phyloP scores from a whole-genome alignment of 2,113 vertebrate genomes.

The Ceratotherium simum region DNA sequence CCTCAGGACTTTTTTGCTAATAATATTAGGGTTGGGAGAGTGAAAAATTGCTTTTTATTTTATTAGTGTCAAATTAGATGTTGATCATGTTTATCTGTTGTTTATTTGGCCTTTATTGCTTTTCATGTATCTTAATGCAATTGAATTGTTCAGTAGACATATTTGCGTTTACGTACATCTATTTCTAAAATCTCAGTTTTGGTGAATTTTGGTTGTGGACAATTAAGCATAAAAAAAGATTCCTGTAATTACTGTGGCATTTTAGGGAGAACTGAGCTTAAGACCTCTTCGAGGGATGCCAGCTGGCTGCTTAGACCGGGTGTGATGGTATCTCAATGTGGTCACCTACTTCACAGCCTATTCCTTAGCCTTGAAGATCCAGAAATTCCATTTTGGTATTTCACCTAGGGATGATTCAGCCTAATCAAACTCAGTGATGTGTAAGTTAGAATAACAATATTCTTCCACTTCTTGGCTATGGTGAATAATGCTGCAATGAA shows the following conservation, averaged over 20 bases:
- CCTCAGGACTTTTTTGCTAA: neutral
- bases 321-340: constrained; percentile 32
- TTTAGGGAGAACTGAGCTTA: constrained; percentile 44
- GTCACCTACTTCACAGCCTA: neutral
- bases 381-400: constrained; percentile 58
- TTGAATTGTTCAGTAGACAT: constrained; percentile 17
- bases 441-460: neutral
- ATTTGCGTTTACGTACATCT: constrained; percentile 21
- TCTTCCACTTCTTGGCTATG: neutral
- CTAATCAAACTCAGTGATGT: neutral
- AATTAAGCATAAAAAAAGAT: constrained; percentile 15
- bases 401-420: constrained; percentile 33
- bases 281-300: neutral
- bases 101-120: constrained; percentile 36
- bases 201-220: constrained; percentile 49
- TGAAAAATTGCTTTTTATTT: constrained; percentile 25
- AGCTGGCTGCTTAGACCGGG: neutral
- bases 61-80: neutral
- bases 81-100: neutral
- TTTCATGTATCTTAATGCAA: neutral
- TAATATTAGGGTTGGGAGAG: constrained; percentile 14
- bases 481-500: too few species aligned
- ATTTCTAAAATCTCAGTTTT: constrained; percentile 4
- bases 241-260: constrained; percentile 2
- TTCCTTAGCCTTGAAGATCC: constrained; percentile 42